phyloP scores from a whole-genome alignment of 2,113 vertebrate species.

The Crotalus horridus region DNA sequence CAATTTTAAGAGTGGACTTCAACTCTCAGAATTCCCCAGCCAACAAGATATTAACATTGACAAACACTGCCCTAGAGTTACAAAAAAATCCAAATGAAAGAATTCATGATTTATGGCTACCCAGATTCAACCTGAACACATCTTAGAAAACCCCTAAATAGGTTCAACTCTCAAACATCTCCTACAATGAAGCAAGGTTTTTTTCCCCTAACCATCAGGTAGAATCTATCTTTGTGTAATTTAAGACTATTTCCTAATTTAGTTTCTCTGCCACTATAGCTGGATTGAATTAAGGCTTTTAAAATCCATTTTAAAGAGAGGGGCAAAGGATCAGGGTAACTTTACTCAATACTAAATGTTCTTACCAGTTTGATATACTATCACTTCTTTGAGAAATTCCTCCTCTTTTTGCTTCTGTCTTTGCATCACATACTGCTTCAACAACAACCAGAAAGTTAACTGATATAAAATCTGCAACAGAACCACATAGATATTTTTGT shows the following conservation, averaged over 20 bases:
- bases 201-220: neutral
- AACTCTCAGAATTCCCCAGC: neutral
- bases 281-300: neutral
- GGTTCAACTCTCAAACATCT: neutral
- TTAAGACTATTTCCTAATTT: neutral
- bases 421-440: conserved; percentile 68
- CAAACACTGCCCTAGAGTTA: neutral
- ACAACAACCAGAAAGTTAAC: conserved; percentile 76
- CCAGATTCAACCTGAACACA: neutral
- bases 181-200: neutral
- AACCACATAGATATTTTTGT: conserved; percentile 1
- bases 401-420: conserved; percentile 45
- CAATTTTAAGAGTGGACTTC: neutral
- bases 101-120: neutral
- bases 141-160: neutral
- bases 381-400: conserved; percentile 58
- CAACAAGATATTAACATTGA: neutral
- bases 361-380: conserved; percentile 33
- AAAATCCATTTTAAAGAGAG: neutral
- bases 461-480: conserved; percentile 69
- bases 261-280: neutral
- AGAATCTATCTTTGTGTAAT: neutral
- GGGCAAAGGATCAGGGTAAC: neutral
- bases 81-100: neutral
- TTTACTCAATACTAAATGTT: neutral